These are phyloP conservation scores for Tragelaphus strepsiceros DNA, from an alignment of 2,113 vertebrate species.

Conservation along the genomic window DNA sequence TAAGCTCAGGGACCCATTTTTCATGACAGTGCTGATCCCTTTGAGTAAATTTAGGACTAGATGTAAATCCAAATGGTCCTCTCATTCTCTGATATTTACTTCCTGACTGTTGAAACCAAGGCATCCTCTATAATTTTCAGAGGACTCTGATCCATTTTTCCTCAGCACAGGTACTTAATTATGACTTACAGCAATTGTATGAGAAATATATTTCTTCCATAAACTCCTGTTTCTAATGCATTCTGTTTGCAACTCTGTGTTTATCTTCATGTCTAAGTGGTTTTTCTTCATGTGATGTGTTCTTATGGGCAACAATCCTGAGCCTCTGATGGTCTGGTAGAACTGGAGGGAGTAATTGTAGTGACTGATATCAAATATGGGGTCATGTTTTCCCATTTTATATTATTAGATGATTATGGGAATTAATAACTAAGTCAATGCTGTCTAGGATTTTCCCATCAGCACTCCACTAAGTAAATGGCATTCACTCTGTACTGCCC, in stretches of 20 bases:
- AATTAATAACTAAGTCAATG: neutral
- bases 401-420: neutral
- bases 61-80: neutral
- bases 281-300: neutral
- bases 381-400: neutral
- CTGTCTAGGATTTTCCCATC: neutral
- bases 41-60: neutral
- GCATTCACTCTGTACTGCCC: neutral
- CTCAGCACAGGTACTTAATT: conserved; percentile 12
- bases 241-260: neutral
- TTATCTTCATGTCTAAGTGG: neutral
- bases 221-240: neutral
- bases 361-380: neutral
- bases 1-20: neutral
- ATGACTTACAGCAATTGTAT: neutral
- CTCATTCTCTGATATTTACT: neutral
- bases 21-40: neutral
- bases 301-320: neutral
- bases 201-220: neutral
- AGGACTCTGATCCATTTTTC: neutral
- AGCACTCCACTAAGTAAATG: neutral
- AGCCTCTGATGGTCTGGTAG: neutral
- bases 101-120: neutral
- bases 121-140: neutral
- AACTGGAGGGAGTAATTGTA: neutral